Percentiles rank a stretch among this genome's conserved stretches.
phyloP scores from a whole-genome alignment of 2,888 invertebrate species.

The Thera obeliscata region DNA sequence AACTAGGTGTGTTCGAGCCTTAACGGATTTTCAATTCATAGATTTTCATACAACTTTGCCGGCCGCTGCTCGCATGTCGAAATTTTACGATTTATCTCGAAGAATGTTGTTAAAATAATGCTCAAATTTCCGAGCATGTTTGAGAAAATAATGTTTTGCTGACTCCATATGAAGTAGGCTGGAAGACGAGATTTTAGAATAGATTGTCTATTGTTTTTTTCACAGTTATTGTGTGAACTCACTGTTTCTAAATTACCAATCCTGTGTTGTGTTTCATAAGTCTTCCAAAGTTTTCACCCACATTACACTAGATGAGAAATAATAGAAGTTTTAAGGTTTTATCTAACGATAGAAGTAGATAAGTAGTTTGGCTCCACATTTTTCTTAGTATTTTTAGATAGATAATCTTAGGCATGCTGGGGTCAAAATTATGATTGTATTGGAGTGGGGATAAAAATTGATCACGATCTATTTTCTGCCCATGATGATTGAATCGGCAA shows the following conservation, averaged over 20 bases:
- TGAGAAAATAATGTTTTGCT: no score
- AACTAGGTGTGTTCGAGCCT: no score
- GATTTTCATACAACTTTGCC: no score
- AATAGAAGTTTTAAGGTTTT: slow-evolving; percentile 10
- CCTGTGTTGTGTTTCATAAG: slow-evolving; percentile 6
- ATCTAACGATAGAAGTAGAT: slow-evolving; percentile 3
- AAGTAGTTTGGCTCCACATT: slow-evolving; percentile 3
- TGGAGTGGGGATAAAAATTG: no score
- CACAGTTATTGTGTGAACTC: slow-evolving; percentile 22
- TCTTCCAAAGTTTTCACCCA: slow-evolving; percentile 14
- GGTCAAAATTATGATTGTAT: background rate
- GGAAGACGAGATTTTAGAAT: background rate
- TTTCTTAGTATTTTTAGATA: background rate
- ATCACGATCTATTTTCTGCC: no score
- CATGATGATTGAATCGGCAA: no score
- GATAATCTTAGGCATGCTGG: background rate
- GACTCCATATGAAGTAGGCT: no score
- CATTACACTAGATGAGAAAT: slow-evolving; percentile 2
- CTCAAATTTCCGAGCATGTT: no score
- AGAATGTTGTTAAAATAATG: no score
- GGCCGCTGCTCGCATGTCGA: no score
- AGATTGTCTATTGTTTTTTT: background rate
- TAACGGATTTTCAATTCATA: no score
- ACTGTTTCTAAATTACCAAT: background rate
- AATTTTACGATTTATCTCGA: no score